Base-by-base conservation (phyloP, 2,888 invertebrate species). In the Cantharis flavilabris region DNA sequence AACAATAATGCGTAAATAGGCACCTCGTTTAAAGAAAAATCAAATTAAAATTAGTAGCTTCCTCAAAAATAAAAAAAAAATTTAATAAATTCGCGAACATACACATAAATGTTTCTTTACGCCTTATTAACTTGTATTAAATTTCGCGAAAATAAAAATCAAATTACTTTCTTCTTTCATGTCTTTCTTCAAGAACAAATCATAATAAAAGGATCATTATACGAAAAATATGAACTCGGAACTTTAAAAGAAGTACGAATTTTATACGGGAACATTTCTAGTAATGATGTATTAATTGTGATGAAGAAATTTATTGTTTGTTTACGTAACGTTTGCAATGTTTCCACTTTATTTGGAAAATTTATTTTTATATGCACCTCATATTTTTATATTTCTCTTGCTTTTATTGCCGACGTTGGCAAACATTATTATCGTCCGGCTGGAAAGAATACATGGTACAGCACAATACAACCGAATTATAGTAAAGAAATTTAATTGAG, bases 61-160 rank as follows among this genome's bases (percentile, higher is more conserved):
- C 64, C 69, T 62, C 18, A 18, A 70, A 30, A 18, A 65, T n/a
- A 16, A 33, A 33, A 33, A 20, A n/a, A 33, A 33, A 70, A 28
- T 20, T 70, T 33, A 33, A 64, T 63, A 62, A n/a, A 30, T 33
- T 67, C 14, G 18, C 69, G 65, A 33, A 70, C 73, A n/a, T 72
- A 64, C 69, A 73, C 62, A 76, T 64, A 63, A 71, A 49, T 73
- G 65, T 78, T 79, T 28, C 70, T 28, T 80, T 79, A 77, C 75
- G 79, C 79, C 74, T 77, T 81, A 81, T 81, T 81, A 81, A 81
- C 62, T 76, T 76, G 70, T 75, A 75, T 76, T 70, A 76, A 72
- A 71, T 76, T 71, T 69, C 76, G 76, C 73, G 79, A 80, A 80
- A 81, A 75, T 76, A 75, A 75, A 79, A 80, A 80, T 80, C 81